Conservation (phyloP, 2,797 vertebrate species). For the Brotula barbata region DNA sequence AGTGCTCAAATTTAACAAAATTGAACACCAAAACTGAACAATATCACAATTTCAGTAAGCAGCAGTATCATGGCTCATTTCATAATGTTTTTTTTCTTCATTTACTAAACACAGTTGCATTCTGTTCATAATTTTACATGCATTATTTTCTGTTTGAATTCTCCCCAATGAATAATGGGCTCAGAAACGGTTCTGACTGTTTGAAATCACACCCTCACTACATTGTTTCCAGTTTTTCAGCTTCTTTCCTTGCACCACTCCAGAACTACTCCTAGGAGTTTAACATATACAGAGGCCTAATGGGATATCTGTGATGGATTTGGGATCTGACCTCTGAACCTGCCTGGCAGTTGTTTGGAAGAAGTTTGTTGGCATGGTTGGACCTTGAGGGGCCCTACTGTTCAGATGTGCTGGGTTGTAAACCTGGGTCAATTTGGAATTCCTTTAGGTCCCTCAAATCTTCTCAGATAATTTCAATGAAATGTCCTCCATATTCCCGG, state of each 20-base stretch:
- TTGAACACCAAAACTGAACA: no score
- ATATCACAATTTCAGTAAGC: not conserved
- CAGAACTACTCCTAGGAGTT: conserved; percentile 1
- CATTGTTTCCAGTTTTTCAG: no score
- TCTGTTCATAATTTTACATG: not conserved
- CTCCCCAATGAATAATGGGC: no score
- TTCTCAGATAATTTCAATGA: not conserved
- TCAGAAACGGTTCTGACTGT: no score
- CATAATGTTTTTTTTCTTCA: no score
- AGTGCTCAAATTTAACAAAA: conserved; percentile 1
- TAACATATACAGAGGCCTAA: conserved; percentile 17
- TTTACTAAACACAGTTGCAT: not conserved
- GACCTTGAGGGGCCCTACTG: conserved; percentile 1
- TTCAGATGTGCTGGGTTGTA: conserved; percentile 20
- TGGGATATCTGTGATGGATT: conserved; percentile 29
- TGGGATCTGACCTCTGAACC: conserved; percentile 17
- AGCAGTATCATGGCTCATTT: no score
- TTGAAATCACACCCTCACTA: no score
- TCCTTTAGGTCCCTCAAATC: not conserved
- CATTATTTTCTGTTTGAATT: no score
- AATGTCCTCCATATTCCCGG: no score
- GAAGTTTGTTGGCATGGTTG: conserved; percentile 29
- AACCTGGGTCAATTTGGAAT: conserved; percentile 31
- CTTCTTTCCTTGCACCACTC: not conserved
- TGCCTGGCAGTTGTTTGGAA: conserved; percentile 26